Conservation (phyloP, 2,888 invertebrate species). For the Dorcus parallelipipedus region DNA sequence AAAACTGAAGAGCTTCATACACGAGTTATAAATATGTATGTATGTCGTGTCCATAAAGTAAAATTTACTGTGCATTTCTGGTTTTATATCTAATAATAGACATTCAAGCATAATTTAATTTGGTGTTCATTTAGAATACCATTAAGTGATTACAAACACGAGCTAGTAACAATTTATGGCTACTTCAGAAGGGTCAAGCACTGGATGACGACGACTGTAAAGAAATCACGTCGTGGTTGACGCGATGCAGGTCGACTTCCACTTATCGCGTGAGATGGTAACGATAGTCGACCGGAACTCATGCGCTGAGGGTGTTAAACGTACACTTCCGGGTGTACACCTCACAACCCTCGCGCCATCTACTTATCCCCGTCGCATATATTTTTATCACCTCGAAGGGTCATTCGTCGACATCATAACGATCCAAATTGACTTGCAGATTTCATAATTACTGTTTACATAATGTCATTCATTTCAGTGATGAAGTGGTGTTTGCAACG, state of each 20-base stretch:
- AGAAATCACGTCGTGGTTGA: slow-evolving; percentile 18
- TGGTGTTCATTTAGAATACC: no score
- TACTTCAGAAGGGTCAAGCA: no score
- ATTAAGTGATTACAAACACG: no score
- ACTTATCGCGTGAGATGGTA: slow-evolving; percentile 33
- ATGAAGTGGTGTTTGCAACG: no score
- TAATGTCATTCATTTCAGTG: slow-evolving; percentile 5
- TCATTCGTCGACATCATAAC: no score
- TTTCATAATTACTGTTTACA: slow-evolving; percentile 13
- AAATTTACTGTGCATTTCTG: no score
- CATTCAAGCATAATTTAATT: no score
- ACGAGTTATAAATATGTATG: no score
- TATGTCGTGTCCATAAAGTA: no score
- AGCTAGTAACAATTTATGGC: no score
- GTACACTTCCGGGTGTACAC: slow-evolving; percentile 37
- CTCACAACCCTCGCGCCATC: slow-evolving; percentile 17
- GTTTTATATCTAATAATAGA: no score
- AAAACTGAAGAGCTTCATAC: no score
- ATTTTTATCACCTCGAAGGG: slow-evolving; percentile 3
- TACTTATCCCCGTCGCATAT: not conserved
- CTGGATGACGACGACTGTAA: slow-evolving; percentile 17
- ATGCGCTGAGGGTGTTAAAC: slow-evolving; percentile 37
- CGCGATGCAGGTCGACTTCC: not conserved
- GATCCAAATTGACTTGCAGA: slow-evolving; percentile 8
- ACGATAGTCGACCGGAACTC: slow-evolving; percentile 31